Evolutionary conservation across 2,113 vertebrate species (phyloP), one percentile per base, ranked within the genome.

Genomic region (Danionella cerebrum): DNA sequence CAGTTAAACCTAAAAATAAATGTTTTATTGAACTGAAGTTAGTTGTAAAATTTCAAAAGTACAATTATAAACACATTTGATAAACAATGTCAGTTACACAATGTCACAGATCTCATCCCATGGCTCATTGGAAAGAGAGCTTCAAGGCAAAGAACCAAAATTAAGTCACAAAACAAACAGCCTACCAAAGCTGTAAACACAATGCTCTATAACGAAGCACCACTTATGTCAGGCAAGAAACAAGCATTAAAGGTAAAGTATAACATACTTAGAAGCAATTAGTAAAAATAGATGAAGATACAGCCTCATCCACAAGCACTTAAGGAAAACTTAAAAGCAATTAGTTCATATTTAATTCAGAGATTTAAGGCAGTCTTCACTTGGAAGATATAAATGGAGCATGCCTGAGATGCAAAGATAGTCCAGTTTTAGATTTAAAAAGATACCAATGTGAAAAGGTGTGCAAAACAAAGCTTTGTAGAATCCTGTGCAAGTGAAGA

Each of bases 11-110:
- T 78, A 53, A 76, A 81, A 71, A 82, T 42, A 52, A 78, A 74
- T 71, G 64, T 85, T 86, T 88, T 86, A 86, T 83, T 87, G 72
- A 84, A 84, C 73, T 78, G 19, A 55, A 31, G 18, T 22, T 48
- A 66, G 31, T 74, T 57, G n/a, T n/a, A n/a, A n/a, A n/a, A n/a
- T n/a, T n/a, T n/a, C n/a, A n/a, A 63, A 18, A 69, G 70, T 36
- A 38, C 48, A n/a, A 65, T 70, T 47, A 25, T 11, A 42, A 33
- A 48, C 47, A 69, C 54, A 78, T 22, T 29, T 76, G 38, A 33
- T 3, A 66, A 13, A 36, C 22, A 59, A 39, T 67, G 58, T 47
- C 25, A 10, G 71, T 41, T 69, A 76, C 69, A 58, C 11, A 38
- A 33, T 76, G 24, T 31, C 47, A 5, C 12, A 18, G 1, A 24